Evolutionary conservation across 2,888 invertebrate genomes (phyloP), one percentile per base, ranked within the genome.

Genomic region (Microdon myrmicae): DNA sequence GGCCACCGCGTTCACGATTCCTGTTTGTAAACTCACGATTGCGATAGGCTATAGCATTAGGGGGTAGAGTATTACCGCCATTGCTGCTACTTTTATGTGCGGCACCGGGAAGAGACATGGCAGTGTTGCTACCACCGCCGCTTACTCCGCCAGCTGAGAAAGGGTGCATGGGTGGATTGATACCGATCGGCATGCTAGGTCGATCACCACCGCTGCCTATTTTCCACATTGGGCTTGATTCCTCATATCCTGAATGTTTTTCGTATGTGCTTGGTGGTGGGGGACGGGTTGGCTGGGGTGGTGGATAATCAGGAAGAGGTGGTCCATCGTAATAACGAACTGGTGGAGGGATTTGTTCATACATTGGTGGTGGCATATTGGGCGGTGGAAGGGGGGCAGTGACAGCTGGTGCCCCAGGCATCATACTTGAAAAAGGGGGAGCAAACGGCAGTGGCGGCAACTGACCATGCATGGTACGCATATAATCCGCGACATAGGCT

Each of bases 401-500:
- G 64, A 81, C 77, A 10, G 80, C 79, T 61, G 88, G 84, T 68
- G 87, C 86, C 3, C 89, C 87, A 69, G 88, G 83, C 55, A 87
- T 87, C 85, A 75, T 84, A 84, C 78, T 77, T 69, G 83, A 80
- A 70, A 85, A 85, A n/a, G 88, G 87, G 14, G 91, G 88, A 20
- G 87, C 90, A 78, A 92, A 94, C 14, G 92, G 92, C 75, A 94
- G 81, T 25, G 94, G 93, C 35, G 93, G 91, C 71, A 92, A 78
- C 73, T 90, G 90, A 71, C 91, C 90, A 73, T 91, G 90, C 90
- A 92, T 90, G 17, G 89, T 90, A 20, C 92, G 84, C 89, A 94
- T 92, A 73, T 93, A 94, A 75, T 94, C 93, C 8, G 91, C 92
- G 17, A 92, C 90, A 77, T 91, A 92, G 1, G 91, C 91, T 74